These are phyloP conservation scores for Turdus rufiventris DNA, from an alignment of 2,113 vertebrate species.

Conservation along the genomic window DNA sequence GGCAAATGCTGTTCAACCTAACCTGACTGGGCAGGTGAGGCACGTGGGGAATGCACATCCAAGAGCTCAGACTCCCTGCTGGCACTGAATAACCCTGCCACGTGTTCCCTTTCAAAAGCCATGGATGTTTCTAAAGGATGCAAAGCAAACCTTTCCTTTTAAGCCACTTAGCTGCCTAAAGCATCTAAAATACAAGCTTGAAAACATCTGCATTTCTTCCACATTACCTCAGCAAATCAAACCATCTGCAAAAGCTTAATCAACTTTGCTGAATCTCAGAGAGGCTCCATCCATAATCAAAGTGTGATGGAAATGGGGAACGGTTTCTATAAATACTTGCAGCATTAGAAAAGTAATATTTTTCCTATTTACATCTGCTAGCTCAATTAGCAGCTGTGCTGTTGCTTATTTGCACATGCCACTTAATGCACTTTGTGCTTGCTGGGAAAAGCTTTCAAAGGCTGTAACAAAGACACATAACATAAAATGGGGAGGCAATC, in stretches of 20 bases:
- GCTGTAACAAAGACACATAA: neutral
- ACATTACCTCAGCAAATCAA: neutral
- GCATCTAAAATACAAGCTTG: neutral
- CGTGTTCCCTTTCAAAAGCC: neutral
- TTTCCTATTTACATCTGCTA: constrained; percentile 13
- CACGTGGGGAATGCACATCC: neutral
- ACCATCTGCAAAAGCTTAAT: constrained; percentile 32
- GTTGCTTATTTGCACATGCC: neutral
- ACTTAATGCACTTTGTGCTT: neutral
- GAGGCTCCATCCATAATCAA: neutral
- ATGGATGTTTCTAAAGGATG: neutral
- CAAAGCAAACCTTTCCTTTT: neutral
- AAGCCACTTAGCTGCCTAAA: neutral
- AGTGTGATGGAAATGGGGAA: neutral
- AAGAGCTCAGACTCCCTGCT: neutral
- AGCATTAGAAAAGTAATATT: neutral
- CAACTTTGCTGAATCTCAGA: neutral
- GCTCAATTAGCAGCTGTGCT: constrained; percentile 25
- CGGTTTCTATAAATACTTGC: constrained; percentile 29
- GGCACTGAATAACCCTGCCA: neutral
- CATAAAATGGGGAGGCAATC: neutral
- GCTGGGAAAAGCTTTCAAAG: neutral
- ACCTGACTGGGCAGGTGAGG: neutral
- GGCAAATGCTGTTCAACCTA: neutral
- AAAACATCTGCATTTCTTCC: neutral